Base-by-base conservation (phyloP, 2,797 vertebrate species). In the Podarcis lilfordi region DNA sequence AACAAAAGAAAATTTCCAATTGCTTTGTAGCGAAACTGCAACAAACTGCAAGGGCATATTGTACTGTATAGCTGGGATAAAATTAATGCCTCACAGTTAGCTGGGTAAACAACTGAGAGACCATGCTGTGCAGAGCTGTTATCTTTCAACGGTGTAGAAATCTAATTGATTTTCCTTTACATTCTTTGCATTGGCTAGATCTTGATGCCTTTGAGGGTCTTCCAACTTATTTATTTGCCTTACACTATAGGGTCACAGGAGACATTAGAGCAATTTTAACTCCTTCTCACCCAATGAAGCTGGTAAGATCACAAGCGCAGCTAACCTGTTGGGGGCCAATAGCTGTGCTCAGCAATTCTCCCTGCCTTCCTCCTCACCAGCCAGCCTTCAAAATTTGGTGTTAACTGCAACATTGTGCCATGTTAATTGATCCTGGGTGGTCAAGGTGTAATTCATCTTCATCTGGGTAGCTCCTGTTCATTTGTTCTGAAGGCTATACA, bases 1-100 rank as follows among this genome's bases (percentile, higher is more conserved):
- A 85, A 85, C 83, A 75, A 80, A 81, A 89, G 76, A 61, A 68
- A 81, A n/a, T 75, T 55, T 66, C 77, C 69, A 76, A 76, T 89
- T 80, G n/a, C 78, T 89, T 85, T 85, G 17, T 66, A 85, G 69
- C n/a, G n/a, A n/a, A 72, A 32, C 88, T 66, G 82, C 55, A 74
- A 74, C 25, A 66, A 68, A 32, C 68, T 80, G 21, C 77, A 85
- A 89, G 40, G 88, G 55, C 17, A 76, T 55, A 23, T 50, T n/a
- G 25, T 4, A 17, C 40, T 45, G 32, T 71, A 27, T 35, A 50
- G 55, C 76, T 89, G 72, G 37, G 87, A 80, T 89, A 85, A 84
- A 89, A 88, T 84, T 89, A 80, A 89, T 37, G 40, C 15, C 35
- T 85, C 82, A 3, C 68, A 66, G 82, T 80, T 89, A 74, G 23